phyloP scores from a whole-genome alignment of 2,797 vertebrate species.

The Poecilia wingei region DNA sequence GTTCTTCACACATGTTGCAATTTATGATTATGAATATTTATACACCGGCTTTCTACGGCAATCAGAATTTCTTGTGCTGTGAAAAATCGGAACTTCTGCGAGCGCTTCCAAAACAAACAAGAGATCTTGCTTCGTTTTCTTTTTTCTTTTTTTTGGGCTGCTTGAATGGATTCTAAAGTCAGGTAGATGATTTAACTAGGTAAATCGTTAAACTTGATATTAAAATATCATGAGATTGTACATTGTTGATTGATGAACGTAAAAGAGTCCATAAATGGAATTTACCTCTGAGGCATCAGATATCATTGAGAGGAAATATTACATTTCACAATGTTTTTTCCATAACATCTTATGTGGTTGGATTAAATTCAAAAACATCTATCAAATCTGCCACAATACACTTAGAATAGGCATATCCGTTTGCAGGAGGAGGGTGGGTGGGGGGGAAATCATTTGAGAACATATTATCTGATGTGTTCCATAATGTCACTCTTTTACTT shows the following conservation, averaged over 20 bases:
- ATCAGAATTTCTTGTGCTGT: neutral
- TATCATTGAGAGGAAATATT: conserved; percentile 15
- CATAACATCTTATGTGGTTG: conserved; percentile 7
- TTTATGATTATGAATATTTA: neutral
- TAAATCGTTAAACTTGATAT: conserved; percentile 14
- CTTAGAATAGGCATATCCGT: neutral
- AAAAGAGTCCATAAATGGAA: conserved; percentile 28
- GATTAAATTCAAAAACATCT: conserved; percentile 16
- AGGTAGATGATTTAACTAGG: conserved; percentile 8
- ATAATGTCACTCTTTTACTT: neutral
- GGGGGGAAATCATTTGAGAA: neutral
- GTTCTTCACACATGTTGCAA: neutral
- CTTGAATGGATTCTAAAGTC: neutral
- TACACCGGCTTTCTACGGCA: neutral
- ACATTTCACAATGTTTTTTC: conserved; percentile 27
- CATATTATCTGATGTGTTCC: conserved; percentile 20
- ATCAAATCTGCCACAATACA: conserved; percentile 13
- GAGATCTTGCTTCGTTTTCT: neutral
- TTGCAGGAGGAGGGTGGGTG: conserved; percentile 1
- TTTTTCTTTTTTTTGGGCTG: neutral
- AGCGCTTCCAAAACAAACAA: neutral
- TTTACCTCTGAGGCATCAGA: conserved; percentile 38
- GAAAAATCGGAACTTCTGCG: neutral
- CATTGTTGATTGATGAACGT: conserved; percentile 29
- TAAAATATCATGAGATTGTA: conserved; percentile 15